Percentiles rank a stretch among this genome's conserved stretches.
These are phyloP conservation scores for Heliothis subflexa DNA, from an alignment of 1,140 invertebrate species.

Conservation along the genomic window DNA sequence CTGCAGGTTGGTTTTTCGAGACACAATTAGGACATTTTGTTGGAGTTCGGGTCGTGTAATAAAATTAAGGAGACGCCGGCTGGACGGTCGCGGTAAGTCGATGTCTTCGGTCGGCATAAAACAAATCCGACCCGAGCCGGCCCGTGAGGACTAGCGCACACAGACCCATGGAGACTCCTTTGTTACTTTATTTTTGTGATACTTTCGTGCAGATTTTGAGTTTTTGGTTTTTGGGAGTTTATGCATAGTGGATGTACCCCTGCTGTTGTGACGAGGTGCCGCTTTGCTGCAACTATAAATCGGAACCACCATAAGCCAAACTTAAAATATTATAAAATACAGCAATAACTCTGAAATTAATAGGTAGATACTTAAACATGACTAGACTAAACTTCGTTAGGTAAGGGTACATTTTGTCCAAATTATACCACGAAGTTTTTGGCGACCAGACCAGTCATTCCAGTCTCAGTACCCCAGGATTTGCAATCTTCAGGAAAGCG, in stretches of 20 bases:
- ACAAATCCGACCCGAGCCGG: constrained; percentile 78
- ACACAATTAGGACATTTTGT: constrained; percentile 82
- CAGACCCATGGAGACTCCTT: constrained; percentile 47
- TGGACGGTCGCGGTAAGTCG: constrained; percentile 75
- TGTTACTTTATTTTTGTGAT: constrained; percentile 27
- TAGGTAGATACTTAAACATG: too few relatives aligned
- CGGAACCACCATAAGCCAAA: too few relatives aligned
- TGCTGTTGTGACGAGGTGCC: not conserved
- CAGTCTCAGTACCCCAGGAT: too few relatives aligned
- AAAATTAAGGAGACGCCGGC: constrained; percentile 83
- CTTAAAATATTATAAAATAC: too few relatives aligned
- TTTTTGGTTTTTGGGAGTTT: not conserved
- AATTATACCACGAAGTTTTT: too few relatives aligned
- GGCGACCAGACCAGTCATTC: too few relatives aligned
- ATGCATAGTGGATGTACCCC: not conserved
- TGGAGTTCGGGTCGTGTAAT: constrained; percentile 77
- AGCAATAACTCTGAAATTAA: too few relatives aligned
- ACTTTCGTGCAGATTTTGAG: not conserved
- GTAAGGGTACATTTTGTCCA: too few relatives aligned
- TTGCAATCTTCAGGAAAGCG: too few relatives aligned
- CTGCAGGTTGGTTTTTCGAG: constrained; percentile 69
- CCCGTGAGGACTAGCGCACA: constrained; percentile 55
- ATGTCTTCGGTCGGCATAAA: constrained; percentile 80
- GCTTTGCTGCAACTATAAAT: too few relatives aligned
- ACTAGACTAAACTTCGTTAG: too few relatives aligned